Evolutionary conservation across 2,888 invertebrate species (phyloP), one percentile per base, ranked within the genome.

Genomic region (Macrophya alboannulata): DNA sequence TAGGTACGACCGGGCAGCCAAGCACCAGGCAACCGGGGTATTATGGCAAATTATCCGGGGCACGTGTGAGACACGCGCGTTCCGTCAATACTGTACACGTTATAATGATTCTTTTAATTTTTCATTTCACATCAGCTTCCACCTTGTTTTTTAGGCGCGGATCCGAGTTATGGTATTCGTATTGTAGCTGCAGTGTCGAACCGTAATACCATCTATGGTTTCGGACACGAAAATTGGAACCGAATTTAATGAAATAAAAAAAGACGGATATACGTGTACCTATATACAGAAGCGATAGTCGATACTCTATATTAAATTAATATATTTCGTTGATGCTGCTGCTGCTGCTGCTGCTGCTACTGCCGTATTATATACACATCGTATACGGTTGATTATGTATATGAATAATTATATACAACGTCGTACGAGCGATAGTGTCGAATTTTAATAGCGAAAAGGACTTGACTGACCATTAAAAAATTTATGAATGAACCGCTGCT

Each of bases 21-120:
- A 68, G 89, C 88, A 88, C 87, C 87, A 85, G 87, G 88, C 88
- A 86, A 86, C 87, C 89, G 88, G 89, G 89, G 89, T 90, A 89
- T 88, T 89, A 90, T 90, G 90, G 91, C 90, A 91, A 90, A 91
- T 91, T 91, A 91, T 90, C 89, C 91, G 89, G 90, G 90, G 90
- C 89, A 91, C 89, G 89, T 84, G 85, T 84, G 83, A 71, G 81
- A 43, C 74, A 68, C 77, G 62, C 83, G 84, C 55, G 81, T 62
- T 51, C 62, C 59, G 48, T 76, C 45, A 45, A 45, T 48, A 15
- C 55, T 25, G 9, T 77, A 51, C 55, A 51, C 37, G 12, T 55
- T 25, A 51, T 55, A 55, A n/a, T 6, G 31, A 55, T 55, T 77
- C 25, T 77, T 31, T 77, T 55, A 12, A 77, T 55, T n/a, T 51